These are phyloP conservation scores for Falco rusticolus DNA, from an alignment of 2,797 vertebrate genomes.

Conservation along the genomic window DNA sequence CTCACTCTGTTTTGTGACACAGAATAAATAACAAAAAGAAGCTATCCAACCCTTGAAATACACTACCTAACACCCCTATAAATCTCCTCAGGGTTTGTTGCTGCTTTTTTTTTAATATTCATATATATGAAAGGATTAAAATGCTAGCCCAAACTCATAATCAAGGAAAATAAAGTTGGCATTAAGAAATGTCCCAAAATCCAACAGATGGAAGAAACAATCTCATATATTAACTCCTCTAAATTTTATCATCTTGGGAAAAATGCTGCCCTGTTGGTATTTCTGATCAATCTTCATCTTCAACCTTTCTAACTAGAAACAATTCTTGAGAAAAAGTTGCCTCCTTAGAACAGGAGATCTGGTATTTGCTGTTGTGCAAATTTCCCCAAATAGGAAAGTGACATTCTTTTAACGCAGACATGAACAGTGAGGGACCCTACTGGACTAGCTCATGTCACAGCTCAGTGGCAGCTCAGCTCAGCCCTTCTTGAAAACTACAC, in stretches of 20 bases:
- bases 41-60: background rate
- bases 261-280: background rate
- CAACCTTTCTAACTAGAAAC: background rate
- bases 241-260: background rate
- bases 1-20: background rate
- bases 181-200: background rate
- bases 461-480: background rate
- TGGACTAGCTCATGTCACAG: rapidly evolving
- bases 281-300: background rate
- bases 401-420: background rate
- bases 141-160: background rate
- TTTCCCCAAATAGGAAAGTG: background rate
- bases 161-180: background rate
- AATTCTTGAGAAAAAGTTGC: background rate
- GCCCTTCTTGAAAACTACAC: background rate
- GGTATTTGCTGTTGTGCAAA: background rate
- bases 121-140: background rate
- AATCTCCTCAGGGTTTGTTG: background rate
- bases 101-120: background rate
- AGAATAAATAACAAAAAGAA: background rate
- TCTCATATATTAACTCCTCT: background rate
- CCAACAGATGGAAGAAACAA: background rate
- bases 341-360: background rate
- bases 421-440: too few relatives aligned
- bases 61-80: background rate